Conservation (phyloP, 1,140 invertebrate genomes). For the Neotoxoptera formosana region DNA sequence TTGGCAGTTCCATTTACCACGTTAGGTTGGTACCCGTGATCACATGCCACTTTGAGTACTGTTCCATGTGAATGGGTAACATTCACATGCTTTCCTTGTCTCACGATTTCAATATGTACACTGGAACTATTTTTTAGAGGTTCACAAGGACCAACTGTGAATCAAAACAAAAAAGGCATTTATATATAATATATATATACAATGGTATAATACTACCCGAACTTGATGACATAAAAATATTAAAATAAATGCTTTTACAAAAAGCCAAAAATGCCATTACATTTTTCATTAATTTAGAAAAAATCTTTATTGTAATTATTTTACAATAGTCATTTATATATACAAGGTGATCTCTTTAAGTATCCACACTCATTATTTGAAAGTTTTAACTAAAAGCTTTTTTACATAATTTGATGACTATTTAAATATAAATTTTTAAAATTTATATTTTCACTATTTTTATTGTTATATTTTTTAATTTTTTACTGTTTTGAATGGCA, state of each 20-base stretch:
- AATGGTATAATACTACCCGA: background rate
- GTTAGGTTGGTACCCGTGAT: slow-evolving; percentile 77
- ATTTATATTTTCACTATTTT: too few species aligned
- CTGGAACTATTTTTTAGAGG: slow-evolving; percentile 71
- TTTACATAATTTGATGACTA: too few species aligned
- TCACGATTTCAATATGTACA: slow-evolving; percentile 73
- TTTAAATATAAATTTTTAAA: too few species aligned
- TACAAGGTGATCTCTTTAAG: too few species aligned
- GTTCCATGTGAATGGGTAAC: slow-evolving; percentile 65
- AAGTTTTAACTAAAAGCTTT: too few species aligned
- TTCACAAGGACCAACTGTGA: slow-evolving; percentile 65
- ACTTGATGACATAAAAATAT: background rate
- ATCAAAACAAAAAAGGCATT: background rate
- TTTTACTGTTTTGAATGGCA: too few species aligned
- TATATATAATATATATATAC: background rate
- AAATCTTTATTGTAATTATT: background rate
- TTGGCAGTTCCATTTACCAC: slow-evolving; percentile 78
- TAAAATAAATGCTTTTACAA: background rate
- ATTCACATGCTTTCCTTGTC: slow-evolving; percentile 71
- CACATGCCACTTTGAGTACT: slow-evolving; percentile 66
- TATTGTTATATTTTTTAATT: too few species aligned
- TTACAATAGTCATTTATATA: background rate
- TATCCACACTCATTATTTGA: too few species aligned
- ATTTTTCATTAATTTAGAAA: background rate
- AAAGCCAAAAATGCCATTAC: background rate